Conservation (phyloP, 2,113 vertebrate genomes). For the Pholis gunnellus region DNA sequence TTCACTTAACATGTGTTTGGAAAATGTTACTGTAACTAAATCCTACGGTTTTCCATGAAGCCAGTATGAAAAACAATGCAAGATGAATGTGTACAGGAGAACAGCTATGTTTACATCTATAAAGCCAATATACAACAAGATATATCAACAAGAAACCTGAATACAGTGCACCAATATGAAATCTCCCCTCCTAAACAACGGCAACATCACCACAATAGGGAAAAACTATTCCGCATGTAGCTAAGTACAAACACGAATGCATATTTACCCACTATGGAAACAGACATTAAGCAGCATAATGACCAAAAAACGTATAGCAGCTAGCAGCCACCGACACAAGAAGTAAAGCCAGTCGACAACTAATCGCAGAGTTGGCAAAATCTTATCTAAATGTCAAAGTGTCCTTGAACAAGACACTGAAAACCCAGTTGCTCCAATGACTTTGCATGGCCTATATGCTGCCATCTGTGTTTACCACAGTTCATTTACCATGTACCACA, state of each 20-base stretch:
- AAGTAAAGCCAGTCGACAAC: not conserved
- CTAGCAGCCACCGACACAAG: not conserved
- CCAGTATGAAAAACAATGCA: not conserved
- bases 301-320: not conserved
- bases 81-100: constrained; percentile 3
- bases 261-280: constrained; percentile 9
- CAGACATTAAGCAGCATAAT: not conserved
- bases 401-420: not conserved
- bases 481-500: not conserved
- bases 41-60: constrained; percentile 7
- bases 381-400: too few relatives aligned
- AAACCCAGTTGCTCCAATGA: not conserved
- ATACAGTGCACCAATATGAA: not conserved
- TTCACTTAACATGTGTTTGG: not conserved
- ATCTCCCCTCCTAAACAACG: not conserved
- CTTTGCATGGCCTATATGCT: not conserved
- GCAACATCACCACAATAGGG: constrained; percentile 10
- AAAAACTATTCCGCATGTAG: constrained; percentile 7
- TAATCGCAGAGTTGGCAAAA: not conserved
- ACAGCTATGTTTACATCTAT: not conserved
- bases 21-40: not conserved
- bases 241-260: constrained; percentile 17
- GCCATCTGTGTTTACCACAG: not conserved
- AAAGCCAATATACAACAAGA: constrained; percentile 16
- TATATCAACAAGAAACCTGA: constrained; percentile 15